Evolutionary conservation across 2,113 vertebrate genomes (phyloP), one percentile per base, ranked within the genome.

Genomic region (Lipophrys pholis): DNA sequence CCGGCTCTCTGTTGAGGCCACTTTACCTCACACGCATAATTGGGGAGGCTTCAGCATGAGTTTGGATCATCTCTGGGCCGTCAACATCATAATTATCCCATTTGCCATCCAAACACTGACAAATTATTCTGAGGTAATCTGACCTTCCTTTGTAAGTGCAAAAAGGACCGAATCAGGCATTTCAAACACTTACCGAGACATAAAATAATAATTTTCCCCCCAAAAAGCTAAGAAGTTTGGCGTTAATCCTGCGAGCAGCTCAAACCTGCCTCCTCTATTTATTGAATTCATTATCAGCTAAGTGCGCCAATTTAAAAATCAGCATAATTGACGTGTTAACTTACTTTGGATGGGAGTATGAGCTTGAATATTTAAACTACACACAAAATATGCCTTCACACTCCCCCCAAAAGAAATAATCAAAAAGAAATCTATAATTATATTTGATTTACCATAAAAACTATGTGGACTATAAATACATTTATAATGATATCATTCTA

Each of bases 1-100:
- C 72, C 78, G 78, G 67, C 80, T 87, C 4, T 61, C 74, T 71
- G 84, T 77, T 75, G 71, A 68, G 76, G 71, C 84, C 78, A 86
- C 82, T 89, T 90, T 85, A 86, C 78, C 80, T 83, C 79, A 76
- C 81, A 83, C 82, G 70, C 60, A 59, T 90, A 88, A 87, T 86
- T 85, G 79, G 41, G 46, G 73, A 76, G 77, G 74, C 76, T 90
- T 90, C 87, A 82, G 55, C 55, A 55, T 38, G 43, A 76, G 78
- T 90, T 87, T 80, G 81, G 80, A 87, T 90, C 85, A 84, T 82
- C 78, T 74, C 69, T 61, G 43, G 50, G 73, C 66, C 58, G 62
- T 86, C 86, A 88, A 67, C 78, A 69, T 87, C 76, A 79, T 48
- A 83, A 89, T 91, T 86, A 82, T 69, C 69, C 83, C 72, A 76